A percentile compares a stretch with the other conserved stretches of the same genome.
phyloP scores from a whole-genome alignment of 2,113 vertebrate genomes.

The Willisornis vidua region DNA sequence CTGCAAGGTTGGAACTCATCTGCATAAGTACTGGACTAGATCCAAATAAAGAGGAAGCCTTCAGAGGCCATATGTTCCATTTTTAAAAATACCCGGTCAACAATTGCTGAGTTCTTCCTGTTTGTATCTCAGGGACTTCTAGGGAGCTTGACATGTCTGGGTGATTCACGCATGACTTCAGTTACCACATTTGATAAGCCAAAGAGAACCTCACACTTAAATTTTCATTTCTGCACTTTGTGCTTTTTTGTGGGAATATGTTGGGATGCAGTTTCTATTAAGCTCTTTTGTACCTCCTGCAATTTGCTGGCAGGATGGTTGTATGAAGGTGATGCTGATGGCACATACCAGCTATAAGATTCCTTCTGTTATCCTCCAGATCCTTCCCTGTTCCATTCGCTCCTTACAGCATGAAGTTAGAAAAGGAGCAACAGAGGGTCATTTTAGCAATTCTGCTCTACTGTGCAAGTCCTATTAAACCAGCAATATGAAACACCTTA shows the following conservation, averaged over 20 bases:
- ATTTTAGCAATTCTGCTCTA: not conserved
- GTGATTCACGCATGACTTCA: not conserved
- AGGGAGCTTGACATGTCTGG: not conserved
- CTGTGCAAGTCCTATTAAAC: not conserved
- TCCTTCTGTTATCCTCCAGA: too few species aligned
- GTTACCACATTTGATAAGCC: not conserved
- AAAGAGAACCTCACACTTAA: not conserved
- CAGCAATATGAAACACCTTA: not conserved
- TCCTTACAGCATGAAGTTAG: not conserved
- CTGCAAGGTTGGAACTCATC: not conserved
- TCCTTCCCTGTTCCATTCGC: not conserved
- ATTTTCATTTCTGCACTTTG: not conserved
- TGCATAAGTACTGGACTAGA: not conserved
- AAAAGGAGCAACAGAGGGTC: not conserved
- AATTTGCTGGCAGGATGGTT: not conserved
- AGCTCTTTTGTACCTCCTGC: not conserved
- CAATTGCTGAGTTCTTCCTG: not conserved
- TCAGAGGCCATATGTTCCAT: not conserved
- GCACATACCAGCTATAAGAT: not conserved
- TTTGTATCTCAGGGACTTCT: not conserved
- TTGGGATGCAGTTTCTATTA: not conserved
- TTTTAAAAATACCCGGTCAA: not conserved
- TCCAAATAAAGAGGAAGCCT: not conserved
- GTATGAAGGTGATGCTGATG: not conserved
- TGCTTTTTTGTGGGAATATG: not conserved